Evolutionary conservation across 1,140 invertebrate species (phyloP).

Genomic region (Cryptotermes secundus): DNA sequence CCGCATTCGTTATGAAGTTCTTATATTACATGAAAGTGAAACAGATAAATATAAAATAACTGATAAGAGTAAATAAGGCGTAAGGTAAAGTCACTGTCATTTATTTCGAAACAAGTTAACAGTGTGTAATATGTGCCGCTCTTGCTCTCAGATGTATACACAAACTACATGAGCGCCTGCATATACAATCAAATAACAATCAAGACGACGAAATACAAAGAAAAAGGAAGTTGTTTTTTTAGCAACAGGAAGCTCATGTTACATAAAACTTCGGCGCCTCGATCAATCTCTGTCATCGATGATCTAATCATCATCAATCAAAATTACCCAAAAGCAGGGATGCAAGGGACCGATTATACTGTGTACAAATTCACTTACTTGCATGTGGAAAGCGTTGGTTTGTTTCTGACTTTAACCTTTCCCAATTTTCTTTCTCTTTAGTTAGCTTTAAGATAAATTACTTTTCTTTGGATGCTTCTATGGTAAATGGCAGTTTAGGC

Average conservation of each 20-base stretch:
- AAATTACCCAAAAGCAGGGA: constrained; percentile 12
- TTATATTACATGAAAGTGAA: too few relatives aligned
- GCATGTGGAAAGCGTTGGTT: too few relatives aligned
- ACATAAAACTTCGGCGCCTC: constrained; percentile 8
- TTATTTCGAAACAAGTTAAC: too few relatives aligned
- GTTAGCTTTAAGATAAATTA: too few relatives aligned
- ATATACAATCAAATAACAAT: background rate
- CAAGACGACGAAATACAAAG: background rate
- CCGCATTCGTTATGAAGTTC: too few relatives aligned
- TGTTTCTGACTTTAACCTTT: too few relatives aligned
- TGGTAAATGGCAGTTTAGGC: too few relatives aligned
- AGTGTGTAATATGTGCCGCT: background rate
- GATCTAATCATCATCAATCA: background rate
- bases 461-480: too few relatives aligned
- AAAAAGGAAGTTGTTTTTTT: background rate
- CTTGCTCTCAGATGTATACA: background rate
- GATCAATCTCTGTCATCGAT: background rate
- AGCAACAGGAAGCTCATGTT: background rate
- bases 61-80: too few relatives aligned
- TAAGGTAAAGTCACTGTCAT: too few relatives aligned
- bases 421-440: too few relatives aligned
- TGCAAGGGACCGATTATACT: background rate
- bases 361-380: background rate
- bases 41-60: too few relatives aligned
- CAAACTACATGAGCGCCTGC: background rate